Evolutionary conservation across 1,140 invertebrate species (phyloP).

Genomic region (Helicoverpa armigera): DNA sequence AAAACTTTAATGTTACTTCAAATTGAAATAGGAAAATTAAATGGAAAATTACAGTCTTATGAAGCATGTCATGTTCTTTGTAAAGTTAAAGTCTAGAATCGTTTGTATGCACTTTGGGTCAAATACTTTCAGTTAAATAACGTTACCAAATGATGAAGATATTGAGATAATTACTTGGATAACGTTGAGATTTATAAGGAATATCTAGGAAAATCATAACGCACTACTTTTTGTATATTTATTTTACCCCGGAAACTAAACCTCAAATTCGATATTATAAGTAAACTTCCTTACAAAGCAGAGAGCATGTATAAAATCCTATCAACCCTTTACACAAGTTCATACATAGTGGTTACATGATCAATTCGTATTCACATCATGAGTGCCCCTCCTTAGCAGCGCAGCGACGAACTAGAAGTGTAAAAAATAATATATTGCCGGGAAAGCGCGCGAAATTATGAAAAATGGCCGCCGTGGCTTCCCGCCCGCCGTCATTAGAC

Average conservation of each 20-base stretch:
- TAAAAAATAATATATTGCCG: conserved; percentile 75
- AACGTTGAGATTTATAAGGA: no score
- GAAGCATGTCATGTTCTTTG: no score
- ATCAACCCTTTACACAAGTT: conserved; percentile 45
- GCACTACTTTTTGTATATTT: no score
- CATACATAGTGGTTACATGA: conserved; percentile 41
- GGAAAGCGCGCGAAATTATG: conserved; percentile 71
- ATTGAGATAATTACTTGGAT: no score
- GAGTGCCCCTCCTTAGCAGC: conserved; percentile 49
- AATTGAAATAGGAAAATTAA: no score
- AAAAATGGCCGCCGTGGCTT: conserved; percentile 70
- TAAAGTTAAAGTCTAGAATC: no score
- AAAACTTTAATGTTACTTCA: background rate
- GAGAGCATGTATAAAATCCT: conserved; percentile 35
- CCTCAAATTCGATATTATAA: conserved; percentile 31
- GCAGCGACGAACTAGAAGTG: conserved; percentile 50
- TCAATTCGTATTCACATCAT: conserved; percentile 56
- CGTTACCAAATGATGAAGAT: no score
- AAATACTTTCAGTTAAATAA: no score
- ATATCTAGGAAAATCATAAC: no score
- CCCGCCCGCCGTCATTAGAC: conserved; percentile 72
- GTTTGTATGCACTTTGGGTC: no score
- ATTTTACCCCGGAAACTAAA: conserved; percentile 27
- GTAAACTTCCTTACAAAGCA: background rate
- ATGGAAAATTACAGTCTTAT: no score